phyloP scores from a whole-genome alignment of 2,113 vertebrate species.

The Hassar affinis region DNA sequence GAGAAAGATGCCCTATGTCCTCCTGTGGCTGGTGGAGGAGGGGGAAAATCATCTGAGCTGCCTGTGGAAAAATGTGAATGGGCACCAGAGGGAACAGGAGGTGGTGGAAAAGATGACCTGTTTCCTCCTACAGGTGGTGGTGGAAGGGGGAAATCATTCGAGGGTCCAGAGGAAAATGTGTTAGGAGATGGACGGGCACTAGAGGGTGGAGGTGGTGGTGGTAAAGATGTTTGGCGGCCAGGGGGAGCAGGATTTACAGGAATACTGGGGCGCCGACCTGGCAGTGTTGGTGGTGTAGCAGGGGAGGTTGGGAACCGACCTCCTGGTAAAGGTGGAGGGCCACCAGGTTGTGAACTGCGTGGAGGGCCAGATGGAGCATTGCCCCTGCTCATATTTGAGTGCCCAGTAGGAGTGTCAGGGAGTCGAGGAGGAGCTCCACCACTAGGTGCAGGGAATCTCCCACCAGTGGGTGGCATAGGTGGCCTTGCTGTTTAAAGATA shows the following conservation, averaged over 20 bases:
- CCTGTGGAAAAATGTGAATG: conserved; percentile 69
- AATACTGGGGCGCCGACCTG: conserved; percentile 59
- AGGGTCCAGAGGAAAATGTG: conserved; percentile 23
- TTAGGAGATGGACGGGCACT: conserved; percentile 3
- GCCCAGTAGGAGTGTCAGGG: conserved; percentile 60
- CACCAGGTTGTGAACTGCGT: conserved; percentile 65
- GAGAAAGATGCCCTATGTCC: conserved; percentile 46
- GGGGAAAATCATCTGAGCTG: conserved; percentile 71
- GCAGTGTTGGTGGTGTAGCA: conserved; percentile 57
- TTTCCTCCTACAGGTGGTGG: conserved; percentile 56
- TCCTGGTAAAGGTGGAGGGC: conserved; percentile 63
- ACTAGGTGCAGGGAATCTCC: conserved; percentile 67
- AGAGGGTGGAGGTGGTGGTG: conserved; percentile 27
- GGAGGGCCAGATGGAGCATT: conserved; percentile 68
- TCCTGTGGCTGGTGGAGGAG: conserved; percentile 60
- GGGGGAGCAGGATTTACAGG: conserved; percentile 35
- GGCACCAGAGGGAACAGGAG: conserved; percentile 56
- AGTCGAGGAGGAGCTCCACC: conserved; percentile 57
- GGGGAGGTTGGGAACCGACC: conserved; percentile 62
- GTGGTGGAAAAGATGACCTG: conserved; percentile 47
- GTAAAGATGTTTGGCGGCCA: conserved; percentile 27
- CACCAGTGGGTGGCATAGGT: conserved; percentile 74
- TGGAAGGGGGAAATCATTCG: conserved; percentile 70
- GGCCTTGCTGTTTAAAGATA: conserved; percentile 57
- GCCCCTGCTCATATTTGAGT: conserved; percentile 55